Percentiles rank a stretch among this genome's conserved stretches.
These are phyloP conservation scores for Epizoanthus rinbou DNA, from an alignment of 92 coral and sea anemone species.

Conservation along the genomic window DNA sequence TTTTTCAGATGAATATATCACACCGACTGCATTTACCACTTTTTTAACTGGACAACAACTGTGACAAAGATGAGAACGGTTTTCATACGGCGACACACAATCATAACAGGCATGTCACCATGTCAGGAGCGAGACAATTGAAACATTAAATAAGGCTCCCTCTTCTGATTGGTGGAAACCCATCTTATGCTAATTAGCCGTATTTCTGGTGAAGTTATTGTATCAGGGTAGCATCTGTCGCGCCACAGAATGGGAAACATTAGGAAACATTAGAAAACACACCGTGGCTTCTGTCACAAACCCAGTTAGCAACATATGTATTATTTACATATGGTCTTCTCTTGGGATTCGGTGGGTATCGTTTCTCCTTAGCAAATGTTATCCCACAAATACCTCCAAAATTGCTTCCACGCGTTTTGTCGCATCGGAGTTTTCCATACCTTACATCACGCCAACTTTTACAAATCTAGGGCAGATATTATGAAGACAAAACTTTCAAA, in stretches of 20 bases:
- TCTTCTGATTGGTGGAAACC: conserved; percentile 30
- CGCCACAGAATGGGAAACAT: conserved; percentile 76
- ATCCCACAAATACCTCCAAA: conserved; percentile 33
- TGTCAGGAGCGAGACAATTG: conserved; percentile 2
- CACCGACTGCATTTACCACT: no score
- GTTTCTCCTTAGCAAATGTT: conserved; percentile 33
- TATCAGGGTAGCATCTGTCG: conserved; percentile 79
- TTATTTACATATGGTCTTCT: conserved; percentile 74
- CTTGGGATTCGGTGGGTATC: conserved; percentile 53
- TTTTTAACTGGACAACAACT: not conserved
- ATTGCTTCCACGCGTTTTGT: conserved; percentile 11
- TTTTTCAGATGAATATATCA: no score
- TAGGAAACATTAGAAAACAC: conserved; percentile 57
- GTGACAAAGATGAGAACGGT: not conserved
- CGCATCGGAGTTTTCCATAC: not conserved
- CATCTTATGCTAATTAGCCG: conserved; percentile 55
- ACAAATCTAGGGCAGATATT: conserved; percentile 37
- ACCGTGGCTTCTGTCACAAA: conserved; percentile 61
- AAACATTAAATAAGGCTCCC: conserved; percentile 5
- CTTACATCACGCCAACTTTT: conserved; percentile 21
- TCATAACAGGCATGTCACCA: not conserved
- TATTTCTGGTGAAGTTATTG: conserved; percentile 75
- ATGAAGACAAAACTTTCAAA: not conserved
- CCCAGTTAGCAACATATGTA: conserved; percentile 64
- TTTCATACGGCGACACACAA: not conserved